Percentiles rank a stretch among this genome's conserved stretches.
These are phyloP conservation scores for Benitochromis conjunctus DNA, from an alignment of 2,113 vertebrate genomes.

Conservation along the genomic window DNA sequence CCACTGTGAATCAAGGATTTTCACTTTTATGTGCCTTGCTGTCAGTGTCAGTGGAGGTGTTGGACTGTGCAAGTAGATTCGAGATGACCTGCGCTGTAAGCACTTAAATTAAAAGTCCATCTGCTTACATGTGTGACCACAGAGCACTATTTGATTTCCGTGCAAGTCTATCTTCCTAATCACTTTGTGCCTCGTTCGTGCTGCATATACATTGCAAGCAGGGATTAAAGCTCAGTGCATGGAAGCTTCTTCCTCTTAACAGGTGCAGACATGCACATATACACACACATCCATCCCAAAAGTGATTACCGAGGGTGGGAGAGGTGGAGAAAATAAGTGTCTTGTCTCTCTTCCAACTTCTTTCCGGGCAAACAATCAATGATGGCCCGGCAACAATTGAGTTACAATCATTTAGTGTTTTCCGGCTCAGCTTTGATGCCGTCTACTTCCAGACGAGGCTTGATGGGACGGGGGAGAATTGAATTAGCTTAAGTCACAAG, in stretches of 20 bases:
- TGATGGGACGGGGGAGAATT: conserved; percentile 54
- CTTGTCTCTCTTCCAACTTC: conserved; percentile 59
- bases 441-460: conserved; percentile 52
- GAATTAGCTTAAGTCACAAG: conserved; percentile 60
- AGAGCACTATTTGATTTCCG: background rate
- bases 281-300: conserved; percentile 11
- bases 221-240: background rate
- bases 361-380: conserved; percentile 69
- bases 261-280: conserved; percentile 17
- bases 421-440: conserved; percentile 64
- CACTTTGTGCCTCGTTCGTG: background rate
- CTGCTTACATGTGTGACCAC: background rate
- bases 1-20: background rate
- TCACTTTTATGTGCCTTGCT: background rate
- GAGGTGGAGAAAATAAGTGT: conserved; percentile 54
- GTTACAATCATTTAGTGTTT: conserved; percentile 69
- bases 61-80: background rate
- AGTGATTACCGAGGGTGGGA: conserved; percentile 45
- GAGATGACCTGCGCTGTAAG: background rate
- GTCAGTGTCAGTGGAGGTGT: background rate
- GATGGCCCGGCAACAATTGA: conserved; percentile 62
- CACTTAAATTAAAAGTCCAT: background rate
- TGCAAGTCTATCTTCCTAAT: background rate
- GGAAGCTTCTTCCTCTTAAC: background rate
- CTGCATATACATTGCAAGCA: background rate